Evolutionary conservation across 1,140 invertebrate species (phyloP).

Genomic region (Orchesella cincta): DNA sequence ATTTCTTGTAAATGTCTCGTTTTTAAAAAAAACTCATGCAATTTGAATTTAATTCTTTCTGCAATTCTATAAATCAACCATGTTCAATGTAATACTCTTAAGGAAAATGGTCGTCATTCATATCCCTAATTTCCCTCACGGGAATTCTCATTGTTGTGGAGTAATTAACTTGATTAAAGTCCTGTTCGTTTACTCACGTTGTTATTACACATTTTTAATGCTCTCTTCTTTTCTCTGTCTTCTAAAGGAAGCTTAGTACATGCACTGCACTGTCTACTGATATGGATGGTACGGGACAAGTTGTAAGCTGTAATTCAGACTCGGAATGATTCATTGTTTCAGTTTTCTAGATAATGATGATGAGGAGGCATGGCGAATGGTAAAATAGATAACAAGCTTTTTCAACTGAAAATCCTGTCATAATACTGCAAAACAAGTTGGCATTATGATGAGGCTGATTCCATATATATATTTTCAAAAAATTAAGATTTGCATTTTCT

Average conservation of each 20-base stretch:
- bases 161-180: not conserved
- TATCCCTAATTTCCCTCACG: not conserved
- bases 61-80: not conserved
- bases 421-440: not conserved
- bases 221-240: not conserved
- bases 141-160: not conserved
- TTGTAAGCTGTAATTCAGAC: not conserved
- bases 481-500: not conserved
- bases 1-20: too few relatives aligned
- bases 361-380: not conserved
- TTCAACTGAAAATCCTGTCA: not conserved
- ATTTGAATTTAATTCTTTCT: not conserved
- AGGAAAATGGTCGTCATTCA: not conserved
- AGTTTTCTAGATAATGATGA: not conserved
- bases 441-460: not conserved
- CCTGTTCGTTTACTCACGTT: not conserved
- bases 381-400: not conserved
- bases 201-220: not conserved
- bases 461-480: not conserved
- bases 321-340: not conserved
- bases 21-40: too few relatives aligned
- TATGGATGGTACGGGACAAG: not conserved
- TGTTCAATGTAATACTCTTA: not conserved
- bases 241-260: not conserved
- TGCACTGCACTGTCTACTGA: not conserved